Percentiles rank a stretch among this genome's conserved stretches.
phyloP scores from a whole-genome alignment of 2,113 vertebrate species.

The Misgurnus anguillicaudatus region DNA sequence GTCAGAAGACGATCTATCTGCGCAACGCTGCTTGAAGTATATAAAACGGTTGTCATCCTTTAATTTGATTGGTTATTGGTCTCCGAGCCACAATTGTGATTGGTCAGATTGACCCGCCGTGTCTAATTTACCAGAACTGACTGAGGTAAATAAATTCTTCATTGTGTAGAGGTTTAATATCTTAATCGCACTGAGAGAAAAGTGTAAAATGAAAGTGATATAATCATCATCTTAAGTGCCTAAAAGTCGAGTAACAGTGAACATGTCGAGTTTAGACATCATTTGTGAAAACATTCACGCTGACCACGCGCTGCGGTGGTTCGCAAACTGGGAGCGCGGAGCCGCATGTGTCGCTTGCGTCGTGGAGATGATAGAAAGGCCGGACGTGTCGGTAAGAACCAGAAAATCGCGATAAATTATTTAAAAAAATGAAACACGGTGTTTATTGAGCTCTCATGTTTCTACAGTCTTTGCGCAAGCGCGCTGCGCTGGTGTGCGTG shows the following conservation, averaged over 20 bases:
- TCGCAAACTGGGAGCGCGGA: slow-evolving; percentile 55
- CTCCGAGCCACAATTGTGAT: no score
- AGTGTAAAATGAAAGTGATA: background rate
- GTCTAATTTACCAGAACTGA: no score
- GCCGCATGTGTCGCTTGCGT: slow-evolving; percentile 83
- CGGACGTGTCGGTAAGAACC: slow-evolving; percentile 74
- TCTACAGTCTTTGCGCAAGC: slow-evolving; percentile 85
- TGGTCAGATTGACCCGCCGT: no score
- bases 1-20: no score
- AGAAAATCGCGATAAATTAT: background rate
- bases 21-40: no score
- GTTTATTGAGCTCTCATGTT: background rate
- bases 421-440: background rate
- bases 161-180: no score
- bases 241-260: background rate
- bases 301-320: slow-evolving; percentile 77
- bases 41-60: background rate
- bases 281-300: slow-evolving; percentile 69
- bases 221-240: background rate
- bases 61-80: background rate
- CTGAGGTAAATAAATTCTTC: no score
- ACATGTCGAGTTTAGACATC: slow-evolving; percentile 62
- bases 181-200: no score
- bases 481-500: slow-evolving; percentile 73
- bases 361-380: slow-evolving; percentile 77